Conservation (phyloP, 2,113 vertebrate genomes). For the Cryptomyrus ogoouensis region DNA sequence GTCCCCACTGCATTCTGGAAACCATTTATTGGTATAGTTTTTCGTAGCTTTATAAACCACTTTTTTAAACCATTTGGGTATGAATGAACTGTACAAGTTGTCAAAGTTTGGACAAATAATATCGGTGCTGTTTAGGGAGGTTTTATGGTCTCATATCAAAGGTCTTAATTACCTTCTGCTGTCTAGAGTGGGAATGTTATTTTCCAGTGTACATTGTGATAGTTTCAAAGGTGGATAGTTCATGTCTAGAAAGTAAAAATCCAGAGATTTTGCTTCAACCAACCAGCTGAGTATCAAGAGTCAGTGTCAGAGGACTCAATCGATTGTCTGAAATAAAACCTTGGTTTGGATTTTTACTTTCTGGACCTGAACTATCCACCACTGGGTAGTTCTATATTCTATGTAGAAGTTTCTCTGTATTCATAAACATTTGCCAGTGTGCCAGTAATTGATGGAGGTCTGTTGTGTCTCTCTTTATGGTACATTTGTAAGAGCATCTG, state of each 20-base stretch:
- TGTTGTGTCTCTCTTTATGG: neutral
- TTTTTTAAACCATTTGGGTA: too few relatives aligned
- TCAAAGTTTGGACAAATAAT: too few relatives aligned
- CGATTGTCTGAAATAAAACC: neutral
- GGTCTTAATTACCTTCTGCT: too few relatives aligned
- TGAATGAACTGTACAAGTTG: too few relatives aligned
- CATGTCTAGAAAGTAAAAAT: neutral
- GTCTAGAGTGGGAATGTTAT: too few relatives aligned
- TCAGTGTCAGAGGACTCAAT: neutral
- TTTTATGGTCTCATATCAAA: too few relatives aligned
- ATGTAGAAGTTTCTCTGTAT: neutral
- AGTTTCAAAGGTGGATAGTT: neutral
- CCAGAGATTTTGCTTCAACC: neutral
- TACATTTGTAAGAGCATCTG: neutral
- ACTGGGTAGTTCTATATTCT: neutral
- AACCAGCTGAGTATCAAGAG: neutral
- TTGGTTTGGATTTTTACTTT: neutral
- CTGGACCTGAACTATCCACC: neutral
- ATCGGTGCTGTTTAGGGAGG: too few relatives aligned
- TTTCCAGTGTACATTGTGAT: too few relatives aligned
- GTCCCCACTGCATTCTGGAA: too few relatives aligned
- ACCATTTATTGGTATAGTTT: too few relatives aligned
- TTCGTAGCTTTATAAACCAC: too few relatives aligned
- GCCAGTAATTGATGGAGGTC: neutral
- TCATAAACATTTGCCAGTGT: neutral